phyloP scores from a whole-genome alignment of 30 jellyfish, hydroid and myxozoan genomes.

The Hydractinia symbiolongicarpus region DNA sequence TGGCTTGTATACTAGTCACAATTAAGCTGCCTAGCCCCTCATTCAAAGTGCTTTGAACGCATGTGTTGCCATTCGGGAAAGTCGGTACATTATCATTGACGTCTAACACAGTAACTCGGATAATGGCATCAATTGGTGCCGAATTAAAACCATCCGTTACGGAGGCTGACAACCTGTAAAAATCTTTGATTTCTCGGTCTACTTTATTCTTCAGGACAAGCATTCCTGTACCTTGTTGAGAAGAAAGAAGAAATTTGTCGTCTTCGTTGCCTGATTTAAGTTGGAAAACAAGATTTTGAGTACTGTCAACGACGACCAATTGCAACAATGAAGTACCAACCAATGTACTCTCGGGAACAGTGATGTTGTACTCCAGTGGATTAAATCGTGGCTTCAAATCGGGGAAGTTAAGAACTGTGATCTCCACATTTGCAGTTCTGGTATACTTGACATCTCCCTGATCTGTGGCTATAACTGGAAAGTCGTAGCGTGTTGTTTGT shows the following conservation, averaged over 20 bases:
- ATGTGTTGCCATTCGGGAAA: constrained; percentile 16
- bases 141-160: constrained; percentile 60
- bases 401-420: constrained; percentile 31
- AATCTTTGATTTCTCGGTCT: constrained; percentile 53
- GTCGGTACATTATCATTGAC: constrained; percentile 78
- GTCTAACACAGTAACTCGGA: constrained; percentile 45
- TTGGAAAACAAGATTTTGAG: neutral
- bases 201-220: constrained; percentile 27
- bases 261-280: constrained; percentile 9
- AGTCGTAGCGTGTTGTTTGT: constrained; percentile 32
- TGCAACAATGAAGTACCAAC: constrained; percentile 22
- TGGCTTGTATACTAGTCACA: constrained; percentile 49
- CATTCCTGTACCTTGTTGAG: constrained; percentile 37
- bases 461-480: constrained; percentile 78
- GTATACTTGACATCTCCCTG: constrained; percentile 56
- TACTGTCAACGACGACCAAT: constrained; percentile 24
- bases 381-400: constrained; percentile 56
- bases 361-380: constrained; percentile 17
- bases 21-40: constrained; percentile 33
- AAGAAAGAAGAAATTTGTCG: neutral
- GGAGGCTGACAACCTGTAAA: constrained; percentile 31
- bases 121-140: constrained; percentile 36
- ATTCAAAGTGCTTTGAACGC: constrained; percentile 21
- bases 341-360: constrained; percentile 26
- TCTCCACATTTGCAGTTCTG: constrained; percentile 47